Percentiles rank a stretch among this genome's conserved stretches.
Conservation (phyloP, 2,888 invertebrate genomes). For the Tetropium fuscum region DNA sequence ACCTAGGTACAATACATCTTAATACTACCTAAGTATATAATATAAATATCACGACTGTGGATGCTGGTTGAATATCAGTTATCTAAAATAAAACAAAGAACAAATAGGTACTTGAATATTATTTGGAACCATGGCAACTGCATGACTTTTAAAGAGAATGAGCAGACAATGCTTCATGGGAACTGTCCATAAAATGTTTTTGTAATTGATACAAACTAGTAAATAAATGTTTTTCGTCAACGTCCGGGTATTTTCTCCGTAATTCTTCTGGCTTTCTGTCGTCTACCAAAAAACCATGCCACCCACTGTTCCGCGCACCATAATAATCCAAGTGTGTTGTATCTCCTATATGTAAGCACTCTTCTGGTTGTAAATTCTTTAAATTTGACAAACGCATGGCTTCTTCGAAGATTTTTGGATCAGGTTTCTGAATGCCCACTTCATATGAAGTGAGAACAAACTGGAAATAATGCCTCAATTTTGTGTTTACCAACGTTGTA, state of each 20-base stretch:
- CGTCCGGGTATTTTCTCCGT: conserved; percentile 63
- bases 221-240: conserved; percentile 65
- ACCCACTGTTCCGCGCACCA: conserved; percentile 81
- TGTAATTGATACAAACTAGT: conserved; percentile 69
- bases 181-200: conserved; percentile 57
- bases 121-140: too few relatives aligned
- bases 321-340: conserved; percentile 79
- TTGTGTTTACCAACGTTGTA: conserved; percentile 74
- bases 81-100: too few relatives aligned
- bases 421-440: conserved; percentile 81
- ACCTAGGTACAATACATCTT: too few relatives aligned
- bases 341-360: conserved; percentile 89
- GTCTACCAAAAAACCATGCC: conserved; percentile 75
- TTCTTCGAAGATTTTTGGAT: conserved; percentile 76
- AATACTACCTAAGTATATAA: too few relatives aligned
- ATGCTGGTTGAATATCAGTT: too few relatives aligned
- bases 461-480: conserved; percentile 77
- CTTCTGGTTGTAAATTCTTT: conserved; percentile 66
- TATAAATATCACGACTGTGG: too few relatives aligned
- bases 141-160: too few relatives aligned
- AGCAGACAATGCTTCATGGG: conserved; percentile 45
- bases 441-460: conserved; percentile 86
- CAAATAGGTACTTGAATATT: too few relatives aligned
- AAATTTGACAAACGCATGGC: conserved; percentile 70
- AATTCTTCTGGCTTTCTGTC: conserved; percentile 60